phyloP scores from a whole-genome alignment of 1,140 invertebrate species.

The Bombus terrestris region DNA sequence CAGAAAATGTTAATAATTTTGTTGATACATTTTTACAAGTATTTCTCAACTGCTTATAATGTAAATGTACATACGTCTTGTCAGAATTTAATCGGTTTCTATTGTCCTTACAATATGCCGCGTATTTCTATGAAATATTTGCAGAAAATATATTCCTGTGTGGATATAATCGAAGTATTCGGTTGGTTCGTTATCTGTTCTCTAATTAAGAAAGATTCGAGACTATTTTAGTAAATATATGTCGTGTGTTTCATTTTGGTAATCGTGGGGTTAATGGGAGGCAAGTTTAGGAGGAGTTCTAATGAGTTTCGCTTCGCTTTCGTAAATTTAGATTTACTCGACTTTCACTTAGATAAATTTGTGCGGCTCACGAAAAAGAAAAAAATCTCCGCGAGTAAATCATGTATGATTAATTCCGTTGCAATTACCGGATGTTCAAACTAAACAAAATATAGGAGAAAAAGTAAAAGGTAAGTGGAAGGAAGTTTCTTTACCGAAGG shows the following conservation, averaged over 20 bases:
- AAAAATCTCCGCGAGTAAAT: neutral
- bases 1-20: no score
- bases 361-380: neutral
- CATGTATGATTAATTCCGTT: neutral
- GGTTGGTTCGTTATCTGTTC: neutral
- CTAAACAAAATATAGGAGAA: neutral
- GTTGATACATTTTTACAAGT: no score
- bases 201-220: neutral
- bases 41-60: no score
- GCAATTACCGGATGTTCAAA: neutral
- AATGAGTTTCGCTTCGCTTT: neutral
- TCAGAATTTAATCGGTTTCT: no score
- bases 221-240: neutral
- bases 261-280: neutral
- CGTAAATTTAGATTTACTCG: constrained; percentile 1
- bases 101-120: no score
- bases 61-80: no score
- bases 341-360: neutral
- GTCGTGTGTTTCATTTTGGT: neutral
- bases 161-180: no score
- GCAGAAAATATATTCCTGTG: no score
- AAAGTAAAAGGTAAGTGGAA: neutral
- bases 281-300: neutral
- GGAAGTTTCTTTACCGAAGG: neutral
- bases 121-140: no score